These are phyloP conservation scores for Parasteatoda lunata DNA, from an alignment of 2,888 invertebrate genomes.

Conservation along the genomic window DNA sequence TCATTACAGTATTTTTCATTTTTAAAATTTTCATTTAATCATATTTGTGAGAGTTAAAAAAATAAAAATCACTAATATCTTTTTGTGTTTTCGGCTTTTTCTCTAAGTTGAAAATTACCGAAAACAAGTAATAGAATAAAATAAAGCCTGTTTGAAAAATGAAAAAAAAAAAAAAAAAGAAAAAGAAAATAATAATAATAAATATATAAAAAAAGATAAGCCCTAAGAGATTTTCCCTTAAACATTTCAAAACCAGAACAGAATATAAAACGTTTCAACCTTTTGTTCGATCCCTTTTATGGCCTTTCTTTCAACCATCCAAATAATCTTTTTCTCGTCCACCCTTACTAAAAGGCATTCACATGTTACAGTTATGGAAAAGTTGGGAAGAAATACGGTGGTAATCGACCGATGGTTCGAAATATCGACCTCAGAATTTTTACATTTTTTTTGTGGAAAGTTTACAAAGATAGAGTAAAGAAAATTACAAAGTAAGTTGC, in stretches of 20 bases:
- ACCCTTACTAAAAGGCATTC: slow-evolving; percentile 33
- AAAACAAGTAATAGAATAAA: too few species aligned
- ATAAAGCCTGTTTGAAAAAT: too few species aligned
- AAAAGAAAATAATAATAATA: too few species aligned
- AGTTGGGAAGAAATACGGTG: slow-evolving; percentile 51
- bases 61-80: too few species aligned
- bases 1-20: too few species aligned
- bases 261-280: slow-evolving; percentile 27
- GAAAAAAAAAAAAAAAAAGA: too few species aligned
- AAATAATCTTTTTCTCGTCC: slow-evolving; percentile 44
- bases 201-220: neutral
- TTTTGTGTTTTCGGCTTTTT: too few species aligned
- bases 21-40: too few species aligned
- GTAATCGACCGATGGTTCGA: slow-evolving; percentile 63
- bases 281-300: slow-evolving; percentile 25
- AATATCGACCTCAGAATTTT: slow-evolving; percentile 42
- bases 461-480: neutral
- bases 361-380: slow-evolving; percentile 59
- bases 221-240: slow-evolving; percentile 1
- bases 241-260: slow-evolving; percentile 36
- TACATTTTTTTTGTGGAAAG: slow-evolving; percentile 1
- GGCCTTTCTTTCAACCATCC: slow-evolving; percentile 31
- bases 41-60: too few species aligned
- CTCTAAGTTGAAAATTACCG: too few species aligned
- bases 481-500: neutral